These are phyloP conservation scores for Scaptodrosophila latifasciaeformis DNA, from an alignment of 2,888 invertebrate genomes.

Conservation along the genomic window DNA sequence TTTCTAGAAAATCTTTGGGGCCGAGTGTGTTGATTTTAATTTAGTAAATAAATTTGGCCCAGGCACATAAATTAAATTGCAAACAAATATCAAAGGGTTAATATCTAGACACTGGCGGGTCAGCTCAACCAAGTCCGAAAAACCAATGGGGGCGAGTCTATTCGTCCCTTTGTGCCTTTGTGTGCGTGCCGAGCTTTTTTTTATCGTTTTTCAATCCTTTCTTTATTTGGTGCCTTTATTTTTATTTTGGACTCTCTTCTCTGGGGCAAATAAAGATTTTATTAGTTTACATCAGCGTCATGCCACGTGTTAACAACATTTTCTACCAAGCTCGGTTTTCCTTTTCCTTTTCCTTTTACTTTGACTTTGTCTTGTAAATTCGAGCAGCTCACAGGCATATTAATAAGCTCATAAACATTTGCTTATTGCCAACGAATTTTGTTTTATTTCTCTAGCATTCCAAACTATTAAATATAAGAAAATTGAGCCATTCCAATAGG, in stretches of 20 bases:
- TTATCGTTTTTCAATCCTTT: conserved; percentile 55
- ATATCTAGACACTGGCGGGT: conserved; percentile 24
- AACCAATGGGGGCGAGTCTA: neutral
- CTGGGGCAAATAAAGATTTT: conserved; percentile 56
- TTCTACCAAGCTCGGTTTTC: too few species aligned
- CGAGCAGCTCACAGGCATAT: conserved; percentile 24
- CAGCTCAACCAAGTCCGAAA: neutral
- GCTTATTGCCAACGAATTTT: conserved; percentile 4
- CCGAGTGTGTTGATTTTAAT: conserved; percentile 53
- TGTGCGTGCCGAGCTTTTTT: conserved; percentile 38
- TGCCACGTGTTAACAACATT: conserved; percentile 51
- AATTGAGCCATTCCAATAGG: too few species aligned
- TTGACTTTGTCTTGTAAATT: too few species aligned
- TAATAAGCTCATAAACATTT: conserved; percentile 23
- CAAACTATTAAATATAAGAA: too few species aligned
- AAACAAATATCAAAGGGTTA: conserved; percentile 56
- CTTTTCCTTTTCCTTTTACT: too few species aligned
- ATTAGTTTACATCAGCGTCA: conserved; percentile 39
- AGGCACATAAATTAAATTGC: conserved; percentile 56
- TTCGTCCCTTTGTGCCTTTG: neutral
- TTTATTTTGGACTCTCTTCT: too few species aligned
- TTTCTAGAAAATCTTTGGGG: conserved; percentile 8
- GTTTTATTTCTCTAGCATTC: conserved; percentile 9
- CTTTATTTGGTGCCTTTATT: too few species aligned
- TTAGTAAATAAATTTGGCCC: conserved; percentile 43